phyloP scores from a whole-genome alignment of 2,797 vertebrate genomes.

The Acrocephalus scirpaceus region DNA sequence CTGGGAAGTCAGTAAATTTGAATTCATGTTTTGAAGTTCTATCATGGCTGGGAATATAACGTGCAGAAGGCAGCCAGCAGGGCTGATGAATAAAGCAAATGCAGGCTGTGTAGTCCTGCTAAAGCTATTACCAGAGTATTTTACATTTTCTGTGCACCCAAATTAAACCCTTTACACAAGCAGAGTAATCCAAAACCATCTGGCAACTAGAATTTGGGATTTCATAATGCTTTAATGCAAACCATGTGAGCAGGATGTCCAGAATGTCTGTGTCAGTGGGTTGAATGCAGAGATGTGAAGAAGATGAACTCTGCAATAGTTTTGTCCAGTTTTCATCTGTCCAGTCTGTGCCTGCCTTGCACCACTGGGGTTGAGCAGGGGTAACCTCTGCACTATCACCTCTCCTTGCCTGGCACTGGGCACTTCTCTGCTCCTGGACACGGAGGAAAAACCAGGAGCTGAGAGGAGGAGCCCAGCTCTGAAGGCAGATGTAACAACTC shows the following conservation, averaged over 20 bases:
- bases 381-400: background rate
- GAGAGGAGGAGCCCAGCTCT: background rate
- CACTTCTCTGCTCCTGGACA: background rate
- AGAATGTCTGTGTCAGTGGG: background rate
- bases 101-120: conserved; percentile 11
- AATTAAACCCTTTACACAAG: conserved; percentile 35
- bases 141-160: conserved; percentile 51
- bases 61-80: conserved; percentile 14
- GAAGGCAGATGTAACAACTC: background rate
- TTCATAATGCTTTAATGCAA: conserved; percentile 56
- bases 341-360: background rate
- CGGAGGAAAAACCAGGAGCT: background rate
- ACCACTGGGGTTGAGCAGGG: background rate
- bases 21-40: background rate
- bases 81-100: conserved; percentile 5
- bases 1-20: background rate
- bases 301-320: background rate
- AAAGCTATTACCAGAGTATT: conserved; percentile 29
- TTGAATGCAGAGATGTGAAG: background rate
- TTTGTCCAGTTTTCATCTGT: background rate
- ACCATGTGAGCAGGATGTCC: conserved; percentile 42
- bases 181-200: conserved; percentile 49
- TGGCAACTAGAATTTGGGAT: conserved; percentile 38
- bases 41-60: background rate
- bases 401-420: background rate